phyloP scores from a whole-genome alignment of 2,888 invertebrate genomes.

The Agrochola circellaris region DNA sequence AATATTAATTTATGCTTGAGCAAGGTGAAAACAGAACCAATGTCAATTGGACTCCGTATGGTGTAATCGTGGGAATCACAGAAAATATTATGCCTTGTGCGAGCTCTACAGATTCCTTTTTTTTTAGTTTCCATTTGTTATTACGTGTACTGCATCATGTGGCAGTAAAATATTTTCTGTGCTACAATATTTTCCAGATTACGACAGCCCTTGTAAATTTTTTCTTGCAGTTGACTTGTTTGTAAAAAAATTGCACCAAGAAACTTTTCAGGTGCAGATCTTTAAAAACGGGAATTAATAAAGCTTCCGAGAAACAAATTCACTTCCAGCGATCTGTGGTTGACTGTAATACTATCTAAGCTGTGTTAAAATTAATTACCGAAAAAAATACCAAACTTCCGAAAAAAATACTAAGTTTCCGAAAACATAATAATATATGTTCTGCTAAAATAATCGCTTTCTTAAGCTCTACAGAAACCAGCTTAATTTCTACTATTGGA shows the following conservation, averaged over 20 bases:
- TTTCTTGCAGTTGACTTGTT: background rate
- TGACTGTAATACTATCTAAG: no score
- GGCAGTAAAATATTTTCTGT: background rate
- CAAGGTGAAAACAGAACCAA: background rate
- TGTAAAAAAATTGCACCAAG: constrained; percentile 4
- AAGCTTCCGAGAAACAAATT: no score
- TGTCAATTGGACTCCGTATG: background rate
- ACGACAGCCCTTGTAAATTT: background rate
- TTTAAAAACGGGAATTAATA: no score
- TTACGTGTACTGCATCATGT: background rate
- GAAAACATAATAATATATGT: no score
- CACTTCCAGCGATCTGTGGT: no score
- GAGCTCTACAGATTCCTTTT: constrained; percentile 3
- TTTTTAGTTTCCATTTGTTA: background rate
- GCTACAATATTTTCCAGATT: constrained; percentile 3
- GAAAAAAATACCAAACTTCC: no score
- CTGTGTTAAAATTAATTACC: no score
- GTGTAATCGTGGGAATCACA: background rate
- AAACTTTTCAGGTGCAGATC: background rate
- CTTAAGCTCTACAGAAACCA: no score
- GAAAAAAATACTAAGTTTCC: no score
- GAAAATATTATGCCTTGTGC: background rate
- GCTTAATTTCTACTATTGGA: no score
- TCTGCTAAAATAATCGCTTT: no score
- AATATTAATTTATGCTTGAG: background rate